Conservation (phyloP, 2,888 invertebrate species). For the Patella pellucida region DNA sequence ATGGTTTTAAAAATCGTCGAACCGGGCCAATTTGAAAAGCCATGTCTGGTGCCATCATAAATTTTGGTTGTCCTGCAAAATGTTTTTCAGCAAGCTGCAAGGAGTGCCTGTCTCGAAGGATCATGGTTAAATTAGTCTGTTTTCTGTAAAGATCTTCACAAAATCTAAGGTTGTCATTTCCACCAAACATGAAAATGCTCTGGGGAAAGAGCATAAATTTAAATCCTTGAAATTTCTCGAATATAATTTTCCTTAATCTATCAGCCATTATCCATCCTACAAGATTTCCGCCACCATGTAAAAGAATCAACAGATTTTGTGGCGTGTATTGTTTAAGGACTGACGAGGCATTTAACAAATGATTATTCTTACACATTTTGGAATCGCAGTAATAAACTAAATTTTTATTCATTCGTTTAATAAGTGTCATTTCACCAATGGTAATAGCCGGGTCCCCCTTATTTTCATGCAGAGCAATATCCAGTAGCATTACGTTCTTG, state of each 20-base stretch:
- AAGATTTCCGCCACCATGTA: constrained; percentile 43
- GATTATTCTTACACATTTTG: not conserved
- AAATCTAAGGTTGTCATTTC: not conserved
- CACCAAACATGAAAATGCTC: not conserved
- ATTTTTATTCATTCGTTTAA: constrained; percentile 24
- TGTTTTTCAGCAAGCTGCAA: constrained; percentile 16
- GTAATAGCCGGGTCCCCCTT: constrained; percentile 43
- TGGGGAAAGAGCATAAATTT: not conserved
- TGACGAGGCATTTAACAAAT: not conserved
- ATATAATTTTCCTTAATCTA: not conserved
- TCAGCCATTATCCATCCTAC: not conserved
- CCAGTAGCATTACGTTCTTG: constrained; percentile 37
- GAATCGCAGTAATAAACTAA: constrained; percentile 23
- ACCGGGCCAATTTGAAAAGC: constrained; percentile 37
- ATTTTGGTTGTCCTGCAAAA: constrained; percentile 16
- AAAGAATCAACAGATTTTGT: constrained; percentile 33
- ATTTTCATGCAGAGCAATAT: constrained; percentile 36
- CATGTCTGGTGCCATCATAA: constrained; percentile 38
- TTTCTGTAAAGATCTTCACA: constrained; percentile 5
- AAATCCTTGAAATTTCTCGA: not conserved
- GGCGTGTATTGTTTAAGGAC: constrained; percentile 3
- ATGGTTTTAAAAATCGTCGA: constrained; percentile 29
- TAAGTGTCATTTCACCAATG: constrained; percentile 32
- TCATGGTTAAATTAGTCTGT: not conserved
- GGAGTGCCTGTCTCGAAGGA: constrained; percentile 2